Base-by-base conservation (phyloP, 2,888 invertebrate species). In the Chaitophorus viminalis region DNA sequence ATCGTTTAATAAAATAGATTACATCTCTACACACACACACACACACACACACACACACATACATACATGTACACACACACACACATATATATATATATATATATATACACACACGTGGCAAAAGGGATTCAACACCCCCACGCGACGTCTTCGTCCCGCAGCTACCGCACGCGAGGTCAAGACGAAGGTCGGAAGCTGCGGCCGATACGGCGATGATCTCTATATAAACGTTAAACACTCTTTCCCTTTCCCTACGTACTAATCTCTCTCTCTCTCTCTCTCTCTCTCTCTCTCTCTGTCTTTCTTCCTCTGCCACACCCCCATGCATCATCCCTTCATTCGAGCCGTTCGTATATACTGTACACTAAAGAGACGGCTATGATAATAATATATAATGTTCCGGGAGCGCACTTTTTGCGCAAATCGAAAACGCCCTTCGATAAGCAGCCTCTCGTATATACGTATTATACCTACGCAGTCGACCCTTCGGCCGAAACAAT, bases 1-100 rank as follows among this genome's bases (percentile, higher is more conserved):
- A 81, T 74, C 79, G 79, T 87, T 87, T 87, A 81, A 87, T 87
- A 87, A 87, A 87, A 87, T 87, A 87, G 79, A 87, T 87, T 87
- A 54, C 52, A 86, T 86, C 85, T 83, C 83, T 75, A 0, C 31
- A 29, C 31, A 17, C 11, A 17, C 31, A 25, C 36, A 33, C 6
- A 36, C 6, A 36, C 6, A 36, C 6, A 36, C 6, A 36, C 6
- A 36, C 6, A 36, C 6, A n/a, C n/a, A n/a, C n/a, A n/a, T n/a
- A n/a, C n/a, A n/a, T n/a, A n/a, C n/a, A n/a, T n/a, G n/a, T n/a
- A n/a, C n/a, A n/a, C n/a, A n/a, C n/a, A n/a, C n/a, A n/a, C n/a
- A n/a, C n/a, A n/a, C n/a, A n/a, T n/a, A 36, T 36, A 36, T 36
- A 36, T 36, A 36, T 36, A 36, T 46, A 46, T 46, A 46, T 46